These are phyloP conservation scores for Trilocha varians DNA, from an alignment of 2,888 invertebrate genomes.

Conservation along the genomic window DNA sequence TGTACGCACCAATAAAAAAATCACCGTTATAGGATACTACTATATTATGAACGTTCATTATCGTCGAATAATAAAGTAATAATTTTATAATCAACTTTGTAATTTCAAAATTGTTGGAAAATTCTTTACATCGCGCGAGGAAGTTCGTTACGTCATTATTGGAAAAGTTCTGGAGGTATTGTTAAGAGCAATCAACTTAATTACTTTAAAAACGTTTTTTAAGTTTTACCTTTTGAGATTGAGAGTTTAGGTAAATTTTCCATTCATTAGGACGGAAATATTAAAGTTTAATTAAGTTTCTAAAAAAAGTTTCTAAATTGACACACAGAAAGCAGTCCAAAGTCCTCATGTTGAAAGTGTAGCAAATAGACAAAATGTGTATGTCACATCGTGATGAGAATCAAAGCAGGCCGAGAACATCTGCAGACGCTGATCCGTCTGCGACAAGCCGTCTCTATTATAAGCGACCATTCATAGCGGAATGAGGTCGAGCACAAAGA, in stretches of 20 bases:
- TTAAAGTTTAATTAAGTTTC: too few species aligned
- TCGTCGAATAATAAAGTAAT: not conserved
- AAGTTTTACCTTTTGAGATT: too few species aligned
- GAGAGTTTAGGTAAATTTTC: too few species aligned
- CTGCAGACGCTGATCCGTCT: constrained; percentile 35
- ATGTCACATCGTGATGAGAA: not conserved
- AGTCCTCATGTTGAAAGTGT: not conserved
- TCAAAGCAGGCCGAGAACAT: constrained; percentile 14
- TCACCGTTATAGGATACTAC: too few species aligned
- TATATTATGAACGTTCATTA: too few species aligned
- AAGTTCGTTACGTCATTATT: not conserved
- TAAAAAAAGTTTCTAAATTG: too few species aligned
- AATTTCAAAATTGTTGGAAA: not conserved
- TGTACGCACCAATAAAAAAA: too few species aligned
- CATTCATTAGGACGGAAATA: too few species aligned
- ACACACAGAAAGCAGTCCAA: too few species aligned
- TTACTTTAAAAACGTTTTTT: not conserved
- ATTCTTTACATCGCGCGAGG: too few species aligned
- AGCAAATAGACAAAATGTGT: not conserved
- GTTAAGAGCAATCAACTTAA: not conserved
- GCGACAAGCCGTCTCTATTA: constrained; percentile 31
- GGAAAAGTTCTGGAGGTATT: not conserved
- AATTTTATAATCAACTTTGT: not conserved
- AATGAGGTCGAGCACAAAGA: constrained; percentile 58
- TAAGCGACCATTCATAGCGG: constrained; percentile 40